These are phyloP conservation scores for Drosophila putrida DNA, from an alignment of 2,888 invertebrate genomes.

Conservation along the genomic window DNA sequence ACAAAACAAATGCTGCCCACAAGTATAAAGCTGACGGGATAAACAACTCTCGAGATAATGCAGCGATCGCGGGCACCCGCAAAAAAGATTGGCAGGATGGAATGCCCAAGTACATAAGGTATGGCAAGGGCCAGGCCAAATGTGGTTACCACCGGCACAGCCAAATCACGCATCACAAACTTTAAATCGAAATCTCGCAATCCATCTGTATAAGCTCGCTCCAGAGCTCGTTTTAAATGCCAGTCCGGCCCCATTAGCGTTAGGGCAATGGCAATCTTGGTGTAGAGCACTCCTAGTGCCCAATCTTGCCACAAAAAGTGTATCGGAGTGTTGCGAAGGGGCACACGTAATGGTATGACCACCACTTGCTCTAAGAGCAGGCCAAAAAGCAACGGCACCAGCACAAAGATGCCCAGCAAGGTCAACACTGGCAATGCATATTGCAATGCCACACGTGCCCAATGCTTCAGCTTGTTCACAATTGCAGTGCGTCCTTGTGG, in stretches of 20 bases:
- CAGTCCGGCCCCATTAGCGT: constrained; percentile 99
- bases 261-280: constrained; percentile 98
- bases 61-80: constrained; percentile 89
- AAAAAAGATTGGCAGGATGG: constrained; percentile 90
- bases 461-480: constrained; percentile 89
- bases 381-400: constrained; percentile 97
- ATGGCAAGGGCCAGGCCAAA: constrained; percentile 95
- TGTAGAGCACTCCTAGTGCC: constrained; percentile 98
- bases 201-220: constrained; percentile 97
- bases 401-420: constrained; percentile 91
- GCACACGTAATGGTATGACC: constrained; percentile 96
- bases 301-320: constrained; percentile 97
- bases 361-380: constrained; percentile 95
- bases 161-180: constrained; percentile 93
- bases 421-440: constrained; percentile 91
- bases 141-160: constrained; percentile 94
- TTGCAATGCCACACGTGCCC: constrained; percentile 91
- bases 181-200: constrained; percentile 96
- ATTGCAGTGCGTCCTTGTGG: constrained; percentile 94
- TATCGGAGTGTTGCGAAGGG: constrained; percentile 95
- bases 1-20: constrained; percentile 89
- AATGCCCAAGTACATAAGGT: constrained; percentile 96
- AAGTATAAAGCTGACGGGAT: constrained; percentile 94
- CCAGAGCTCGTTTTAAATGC: constrained; percentile 95
- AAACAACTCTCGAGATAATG: constrained; percentile 93